phyloP scores from a whole-genome alignment of 2,888 invertebrate species.

The Azorinus chamasolen region DNA sequence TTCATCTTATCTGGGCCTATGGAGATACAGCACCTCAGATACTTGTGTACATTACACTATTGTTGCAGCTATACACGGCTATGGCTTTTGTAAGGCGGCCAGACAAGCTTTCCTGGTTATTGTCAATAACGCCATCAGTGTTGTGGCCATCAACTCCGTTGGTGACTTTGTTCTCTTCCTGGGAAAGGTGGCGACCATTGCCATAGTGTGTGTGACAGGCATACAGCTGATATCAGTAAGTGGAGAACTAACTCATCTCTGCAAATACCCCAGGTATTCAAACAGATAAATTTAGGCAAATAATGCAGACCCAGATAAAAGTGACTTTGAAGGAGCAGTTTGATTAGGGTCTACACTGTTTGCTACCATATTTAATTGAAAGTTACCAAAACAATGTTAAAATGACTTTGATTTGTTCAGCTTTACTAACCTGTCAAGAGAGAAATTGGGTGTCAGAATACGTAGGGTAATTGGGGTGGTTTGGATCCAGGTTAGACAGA shows the following conservation, averaged over 20 bases:
- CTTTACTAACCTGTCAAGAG: background rate
- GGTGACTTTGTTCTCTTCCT: conserved; percentile 97
- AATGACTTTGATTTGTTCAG: background rate
- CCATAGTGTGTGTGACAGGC: conserved; percentile 93
- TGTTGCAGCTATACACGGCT: conserved; percentile 89
- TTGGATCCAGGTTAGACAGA: too few relatives aligned
- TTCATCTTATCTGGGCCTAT: too few relatives aligned
- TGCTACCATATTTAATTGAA: too few relatives aligned
- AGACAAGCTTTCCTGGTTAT: conserved; percentile 88
- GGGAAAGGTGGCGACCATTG: conserved; percentile 92
- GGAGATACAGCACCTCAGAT: too few relatives aligned
- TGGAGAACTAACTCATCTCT: background rate
- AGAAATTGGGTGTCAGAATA: too few relatives aligned
- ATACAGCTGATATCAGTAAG: conserved; percentile 87
- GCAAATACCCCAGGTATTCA: too few relatives aligned
- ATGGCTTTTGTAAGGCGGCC: conserved; percentile 89
- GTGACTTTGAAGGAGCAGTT: too few relatives aligned
- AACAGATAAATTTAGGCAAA: too few relatives aligned
- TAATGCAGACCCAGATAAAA: too few relatives aligned
- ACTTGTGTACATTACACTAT: background rate
- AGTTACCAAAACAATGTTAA: too few relatives aligned
- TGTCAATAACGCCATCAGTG: conserved; percentile 90
- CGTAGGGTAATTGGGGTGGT: too few relatives aligned
- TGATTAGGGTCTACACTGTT: too few relatives aligned
- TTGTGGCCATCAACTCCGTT: conserved; percentile 95